These are phyloP conservation scores for Chloropsis hardwickii DNA, from an alignment of 2,113 vertebrate species.

Conservation along the genomic window DNA sequence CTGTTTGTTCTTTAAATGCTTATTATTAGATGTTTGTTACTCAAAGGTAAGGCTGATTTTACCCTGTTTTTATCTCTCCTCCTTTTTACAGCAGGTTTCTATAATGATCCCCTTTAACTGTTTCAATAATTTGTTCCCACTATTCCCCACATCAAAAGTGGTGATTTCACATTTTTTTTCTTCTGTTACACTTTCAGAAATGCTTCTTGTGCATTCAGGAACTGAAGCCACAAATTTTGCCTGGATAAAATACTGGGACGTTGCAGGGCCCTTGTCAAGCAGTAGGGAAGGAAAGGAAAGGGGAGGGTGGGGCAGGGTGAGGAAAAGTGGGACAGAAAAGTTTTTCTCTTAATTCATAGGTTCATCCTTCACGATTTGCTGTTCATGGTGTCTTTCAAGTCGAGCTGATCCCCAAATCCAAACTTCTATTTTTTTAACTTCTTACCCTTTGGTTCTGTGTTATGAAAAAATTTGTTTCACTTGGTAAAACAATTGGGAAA, in stretches of 20 bases:
- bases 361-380: background rate
- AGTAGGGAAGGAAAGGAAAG: background rate
- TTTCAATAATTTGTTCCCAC: background rate
- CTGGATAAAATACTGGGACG: background rate
- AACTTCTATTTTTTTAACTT: background rate
- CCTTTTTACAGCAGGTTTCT: background rate
- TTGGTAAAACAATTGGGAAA: background rate
- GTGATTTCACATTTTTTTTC: background rate
- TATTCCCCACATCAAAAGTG: background rate
- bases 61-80: background rate
- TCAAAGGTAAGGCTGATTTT: background rate
- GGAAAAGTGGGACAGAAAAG: background rate
- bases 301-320: fast-evolving
- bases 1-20: background rate
- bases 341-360: background rate
- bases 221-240: background rate
- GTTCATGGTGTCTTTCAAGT: background rate
- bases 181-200: background rate
- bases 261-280: fast-evolving
- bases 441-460: background rate
- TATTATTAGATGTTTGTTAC: background rate
- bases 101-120: background rate
- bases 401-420: background rate
- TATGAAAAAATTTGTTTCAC: background rate
- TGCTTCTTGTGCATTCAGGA: background rate